phyloP scores from a whole-genome alignment of 2,888 invertebrate species.

The Nesidiocoris tenuis region DNA sequence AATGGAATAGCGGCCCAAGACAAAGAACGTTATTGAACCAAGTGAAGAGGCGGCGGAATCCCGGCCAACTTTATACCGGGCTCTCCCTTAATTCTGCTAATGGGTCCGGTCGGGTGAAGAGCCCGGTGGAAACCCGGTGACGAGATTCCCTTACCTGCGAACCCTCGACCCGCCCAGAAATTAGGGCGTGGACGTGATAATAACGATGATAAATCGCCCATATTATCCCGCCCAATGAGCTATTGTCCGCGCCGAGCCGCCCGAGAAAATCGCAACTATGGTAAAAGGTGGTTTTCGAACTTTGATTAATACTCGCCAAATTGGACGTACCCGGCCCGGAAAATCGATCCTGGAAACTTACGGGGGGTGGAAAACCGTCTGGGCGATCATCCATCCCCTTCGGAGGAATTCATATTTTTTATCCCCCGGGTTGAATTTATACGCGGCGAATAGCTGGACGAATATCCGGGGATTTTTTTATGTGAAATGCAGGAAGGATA shows the following conservation, averaged over 20 bases:
- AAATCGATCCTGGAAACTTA: neutral
- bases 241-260: neutral
- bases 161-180: neutral
- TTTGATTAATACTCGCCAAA: neutral
- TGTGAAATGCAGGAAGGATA: too few species aligned
- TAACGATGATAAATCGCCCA: neutral
- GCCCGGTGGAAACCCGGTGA: neutral
- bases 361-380: too few species aligned
- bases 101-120: neutral
- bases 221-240: neutral
- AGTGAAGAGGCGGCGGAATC: neutral
- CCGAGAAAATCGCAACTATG: neutral
- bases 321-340: neutral
- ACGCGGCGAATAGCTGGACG: too few species aligned
- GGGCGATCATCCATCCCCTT: too few species aligned
- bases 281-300: neutral
- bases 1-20: neutral
- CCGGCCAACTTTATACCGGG: neutral
- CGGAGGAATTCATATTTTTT: too few species aligned
- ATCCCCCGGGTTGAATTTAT: too few species aligned
- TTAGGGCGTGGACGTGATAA: neutral
- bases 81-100: neutral
- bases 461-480: too few species aligned
- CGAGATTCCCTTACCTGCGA: neutral
- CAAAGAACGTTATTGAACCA: neutral